Evolutionary conservation across 2,797 vertebrate species (phyloP), one percentile per base, ranked within the genome.

Genomic region (Pseudomugil tenellus): DNA sequence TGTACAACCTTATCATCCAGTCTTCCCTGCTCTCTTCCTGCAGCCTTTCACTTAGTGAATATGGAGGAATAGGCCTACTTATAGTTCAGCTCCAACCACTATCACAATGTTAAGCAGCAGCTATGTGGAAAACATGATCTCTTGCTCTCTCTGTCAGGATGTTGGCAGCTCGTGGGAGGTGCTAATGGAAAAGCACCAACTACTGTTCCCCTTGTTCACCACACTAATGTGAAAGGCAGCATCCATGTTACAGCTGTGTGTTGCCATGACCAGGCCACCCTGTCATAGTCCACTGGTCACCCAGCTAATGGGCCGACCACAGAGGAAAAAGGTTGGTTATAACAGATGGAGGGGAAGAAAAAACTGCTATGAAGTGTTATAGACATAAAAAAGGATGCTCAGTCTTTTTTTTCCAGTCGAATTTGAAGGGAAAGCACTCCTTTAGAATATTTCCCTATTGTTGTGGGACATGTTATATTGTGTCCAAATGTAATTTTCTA

Each of bases 281-380:
- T 95, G 97, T 98, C 95, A 97, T 96, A 97, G 95, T 97, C 96
- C 94, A 89, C 96, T 96, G 96, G 95, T 94, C 96, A 95, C 95
- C 94, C 94, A 96, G 95, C 96, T 98, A 99, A 98, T 99, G 97
- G 96, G 95, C 96, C 96, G 88, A 80, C 79, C 80, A 92, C 74
- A 59, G 72, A 51, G 35, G 69, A 76, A 78, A 65, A 66, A 64
- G 72, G 52, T 56, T 34, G 79, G 63, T 54, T 28, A n/a, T 14
- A 80, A 76, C 78, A 80, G 74, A 84, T 74, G 74, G 78, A 80
- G 77, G 68, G 32, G 39, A 41, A 35, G 51, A 35, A 56, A 35
- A 65, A 49, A 48, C 28, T 56, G 35, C 61, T 10, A 37, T 34
- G 39, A 58, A 65, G 59, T 48, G 59, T 16, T 63, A 35, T 54